Conservation (phyloP, 2,797 vertebrate genomes). For the Galago senegalensis region DNA sequence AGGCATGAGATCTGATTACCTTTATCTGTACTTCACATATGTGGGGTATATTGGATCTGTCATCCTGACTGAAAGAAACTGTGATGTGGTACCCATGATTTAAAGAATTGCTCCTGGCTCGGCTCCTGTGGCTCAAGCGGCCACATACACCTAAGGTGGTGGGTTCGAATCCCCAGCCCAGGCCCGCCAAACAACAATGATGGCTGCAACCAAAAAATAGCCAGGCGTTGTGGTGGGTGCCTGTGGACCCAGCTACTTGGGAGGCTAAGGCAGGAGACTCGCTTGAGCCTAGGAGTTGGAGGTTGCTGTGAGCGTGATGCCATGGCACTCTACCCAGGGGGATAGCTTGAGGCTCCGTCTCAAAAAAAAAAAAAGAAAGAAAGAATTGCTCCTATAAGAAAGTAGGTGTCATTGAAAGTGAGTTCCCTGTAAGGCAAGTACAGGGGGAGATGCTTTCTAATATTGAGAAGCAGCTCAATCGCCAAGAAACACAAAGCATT, state of each 20-base stretch:
- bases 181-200: too few species aligned
- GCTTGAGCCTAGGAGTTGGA: too few species aligned
- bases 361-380: not conserved
- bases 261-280: too few species aligned
- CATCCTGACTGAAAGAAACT: conserved; percentile 72
- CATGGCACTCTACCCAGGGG: too few species aligned
- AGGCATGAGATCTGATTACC: conserved; percentile 86
- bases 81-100: conserved; percentile 23
- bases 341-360: too few species aligned
- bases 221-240: too few species aligned
- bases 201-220: too few species aligned
- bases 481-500: not conserved
- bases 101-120: conserved; percentile 63
- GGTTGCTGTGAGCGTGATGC: too few species aligned
- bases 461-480: not conserved
- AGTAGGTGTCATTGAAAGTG: conserved; percentile 37
- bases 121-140: too few species aligned
- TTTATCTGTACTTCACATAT: conserved; percentile 75
- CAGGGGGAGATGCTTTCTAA: not conserved
- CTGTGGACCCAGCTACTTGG: too few species aligned
- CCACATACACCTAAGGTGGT: too few species aligned
- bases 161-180: too few species aligned
- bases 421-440: conserved; percentile 2
- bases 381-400: conserved; percentile 68
- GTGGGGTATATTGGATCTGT: conserved; percentile 61